A percentile compares a stretch with the other conserved stretches of the same genome.
phyloP scores from a whole-genome alignment of 2,797 vertebrate genomes.

The Okamejei kenojei region DNA sequence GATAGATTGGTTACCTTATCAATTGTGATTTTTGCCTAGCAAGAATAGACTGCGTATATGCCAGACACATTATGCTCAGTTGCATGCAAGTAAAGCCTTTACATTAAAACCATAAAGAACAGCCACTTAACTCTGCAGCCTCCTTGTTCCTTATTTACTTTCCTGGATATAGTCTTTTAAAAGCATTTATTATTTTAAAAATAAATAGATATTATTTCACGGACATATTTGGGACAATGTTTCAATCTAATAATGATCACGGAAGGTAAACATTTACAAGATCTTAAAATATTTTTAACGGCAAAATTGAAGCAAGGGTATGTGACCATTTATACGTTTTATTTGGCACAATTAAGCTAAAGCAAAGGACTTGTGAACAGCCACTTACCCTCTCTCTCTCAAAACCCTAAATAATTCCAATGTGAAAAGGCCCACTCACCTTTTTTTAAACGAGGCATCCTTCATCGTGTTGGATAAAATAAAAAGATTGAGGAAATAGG shows the following conservation, averaged over 20 bases:
- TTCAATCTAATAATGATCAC: neutral
- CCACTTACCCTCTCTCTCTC: neutral
- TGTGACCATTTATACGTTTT: neutral
- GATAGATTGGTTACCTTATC: constrained; percentile 2
- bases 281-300: neutral
- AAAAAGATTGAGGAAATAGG: constrained; percentile 20
- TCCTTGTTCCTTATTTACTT: neutral
- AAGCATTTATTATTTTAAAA: too few species aligned
- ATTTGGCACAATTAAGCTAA: neutral
- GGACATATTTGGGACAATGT: neutral
- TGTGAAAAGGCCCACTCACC: neutral
- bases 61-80: neutral
- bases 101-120: neutral
- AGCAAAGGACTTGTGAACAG: neutral
- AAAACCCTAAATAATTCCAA: neutral
- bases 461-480: neutral
- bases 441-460: neutral
- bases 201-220: neutral
- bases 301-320: neutral
- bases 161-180: neutral
- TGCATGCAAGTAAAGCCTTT: neutral
- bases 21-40: constrained; percentile 12
- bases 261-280: neutral
- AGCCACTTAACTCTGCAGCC: too few species aligned
- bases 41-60: neutral